Evolutionary conservation across 2,888 invertebrate genomes (phyloP), one percentile per base, ranked within the genome.

Genomic region (Pachymerium ferrugineum): DNA sequence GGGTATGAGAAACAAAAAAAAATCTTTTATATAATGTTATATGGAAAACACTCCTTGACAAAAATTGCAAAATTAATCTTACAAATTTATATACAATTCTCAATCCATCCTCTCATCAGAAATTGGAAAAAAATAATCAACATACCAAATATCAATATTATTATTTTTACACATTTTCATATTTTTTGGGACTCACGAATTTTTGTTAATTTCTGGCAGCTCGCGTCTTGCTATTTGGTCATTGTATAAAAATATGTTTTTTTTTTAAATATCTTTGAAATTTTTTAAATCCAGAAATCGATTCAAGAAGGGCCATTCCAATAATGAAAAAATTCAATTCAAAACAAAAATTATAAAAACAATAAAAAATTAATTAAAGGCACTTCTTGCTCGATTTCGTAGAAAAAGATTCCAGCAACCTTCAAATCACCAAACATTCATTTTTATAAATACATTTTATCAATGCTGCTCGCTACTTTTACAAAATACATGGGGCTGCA

Each of bases 41-140:
- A 0, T 16, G 10, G 22, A 47, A 47, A 47, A 47, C 47, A 47
- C 19, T 47, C 47, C 47, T 47, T 10, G 19, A n/a, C n/a, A 47
- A 47, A 47, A n/a, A n/a, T n/a, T 47, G 47, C 47, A 47, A 47
- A 47, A 47, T n/a, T 47, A 47, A 47, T 47, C 47, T 47, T 47
- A 47, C 22, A 47, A 47, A 47, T 47, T 47, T 47, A 47, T 47
- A 22, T 47, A 47, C 47, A 47, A 47, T 47, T 47, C 47, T 47
- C 47, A 47, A 47, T 47, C 14, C 38, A 6, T n/a, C 22, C 47
- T 22, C 8, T 8, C 12, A 6, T 8, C 8, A 16, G n/a, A 22
- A 5, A 16, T 47, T 16, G 47, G n/a, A n/a, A n/a, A 47, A 47
- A 47, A 47, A 47, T 47, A 47, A 47, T 22, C n/a, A 47, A 47